These are phyloP conservation scores for Sitta carolinensis DNA, from an alignment of 2,797 vertebrate genomes.

Conservation along the genomic window DNA sequence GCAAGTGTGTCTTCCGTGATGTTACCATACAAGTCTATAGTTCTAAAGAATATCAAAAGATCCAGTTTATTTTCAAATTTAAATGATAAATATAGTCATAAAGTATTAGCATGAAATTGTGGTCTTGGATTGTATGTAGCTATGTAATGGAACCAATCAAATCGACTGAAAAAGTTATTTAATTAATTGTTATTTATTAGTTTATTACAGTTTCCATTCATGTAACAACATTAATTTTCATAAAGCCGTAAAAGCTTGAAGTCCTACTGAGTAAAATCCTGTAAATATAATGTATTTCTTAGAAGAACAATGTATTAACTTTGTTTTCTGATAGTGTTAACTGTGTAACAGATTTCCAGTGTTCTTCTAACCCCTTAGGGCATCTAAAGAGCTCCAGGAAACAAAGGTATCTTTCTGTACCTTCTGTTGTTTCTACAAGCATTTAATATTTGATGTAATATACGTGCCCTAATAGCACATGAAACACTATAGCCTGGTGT, in stretches of 20 bases:
- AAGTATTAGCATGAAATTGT: background rate
- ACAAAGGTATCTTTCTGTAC: conserved; percentile 39
- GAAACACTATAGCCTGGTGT: background rate
- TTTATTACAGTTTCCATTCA: background rate
- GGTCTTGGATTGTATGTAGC: background rate
- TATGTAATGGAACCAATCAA: background rate
- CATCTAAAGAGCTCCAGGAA: conserved; percentile 22
- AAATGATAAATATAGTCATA: background rate
- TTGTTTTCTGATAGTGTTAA: conserved; percentile 25
- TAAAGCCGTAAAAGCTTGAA: conserved; percentile 8
- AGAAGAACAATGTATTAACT: conserved; percentile 14
- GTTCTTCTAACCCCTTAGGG: conserved; percentile 3
- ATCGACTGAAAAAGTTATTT: conserved; percentile 7
- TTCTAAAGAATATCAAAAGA: background rate
- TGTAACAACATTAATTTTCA: conserved; percentile 28
- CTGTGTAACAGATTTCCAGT: conserved; percentile 18
- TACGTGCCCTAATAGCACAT: conserved; percentile 20
- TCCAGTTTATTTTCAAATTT: background rate
- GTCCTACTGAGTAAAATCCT: conserved; percentile 16
- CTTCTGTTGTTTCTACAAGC: conserved; percentile 43
- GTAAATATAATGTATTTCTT: conserved; percentile 19
- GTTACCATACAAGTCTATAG: background rate
- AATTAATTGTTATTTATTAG: conserved; percentile 31
- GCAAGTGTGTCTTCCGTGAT: background rate
- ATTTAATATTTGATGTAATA: conserved; percentile 53